A percentile compares a stretch with the other conserved stretches of the same genome.
Conservation (phyloP, 2,113 vertebrate species). For the Podarcis muralis region DNA sequence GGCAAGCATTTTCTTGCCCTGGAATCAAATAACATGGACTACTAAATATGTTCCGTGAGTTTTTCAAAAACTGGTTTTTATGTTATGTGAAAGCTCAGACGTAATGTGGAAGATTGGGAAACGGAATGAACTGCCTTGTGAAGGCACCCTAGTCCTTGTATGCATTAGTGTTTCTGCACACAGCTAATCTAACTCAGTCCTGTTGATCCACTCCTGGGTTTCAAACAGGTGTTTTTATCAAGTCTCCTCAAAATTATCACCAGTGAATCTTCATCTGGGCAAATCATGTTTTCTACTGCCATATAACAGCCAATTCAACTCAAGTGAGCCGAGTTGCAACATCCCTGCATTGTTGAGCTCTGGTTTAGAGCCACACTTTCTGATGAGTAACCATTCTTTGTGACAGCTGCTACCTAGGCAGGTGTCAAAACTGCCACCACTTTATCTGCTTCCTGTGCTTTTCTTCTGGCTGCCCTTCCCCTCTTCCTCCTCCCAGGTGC, state of each 20-base stretch:
- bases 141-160: too few relatives aligned
- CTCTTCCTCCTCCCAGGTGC: not conserved
- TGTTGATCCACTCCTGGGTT: not conserved
- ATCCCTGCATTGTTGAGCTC: not conserved
- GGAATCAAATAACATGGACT: too few relatives aligned
- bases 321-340: not conserved
- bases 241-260: too few relatives aligned
- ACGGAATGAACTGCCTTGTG: too few relatives aligned
- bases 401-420: not conserved
- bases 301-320: not conserved
- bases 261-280: not conserved
- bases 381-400: not conserved
- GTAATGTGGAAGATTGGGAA: too few relatives aligned
- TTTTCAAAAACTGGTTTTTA: too few relatives aligned
- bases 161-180: not conserved
- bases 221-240: not conserved
- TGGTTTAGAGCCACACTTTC: not conserved
- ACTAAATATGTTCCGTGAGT: too few relatives aligned
- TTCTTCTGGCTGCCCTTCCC: not conserved
- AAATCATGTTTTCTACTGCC: too few relatives aligned
- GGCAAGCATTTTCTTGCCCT: too few relatives aligned
- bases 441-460: not conserved
- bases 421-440: too few relatives aligned
- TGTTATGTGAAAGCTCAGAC: too few relatives aligned
- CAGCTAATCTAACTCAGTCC: not conserved